phyloP scores from a whole-genome alignment of 2,113 vertebrate genomes.

The Tapirus terrestris region DNA sequence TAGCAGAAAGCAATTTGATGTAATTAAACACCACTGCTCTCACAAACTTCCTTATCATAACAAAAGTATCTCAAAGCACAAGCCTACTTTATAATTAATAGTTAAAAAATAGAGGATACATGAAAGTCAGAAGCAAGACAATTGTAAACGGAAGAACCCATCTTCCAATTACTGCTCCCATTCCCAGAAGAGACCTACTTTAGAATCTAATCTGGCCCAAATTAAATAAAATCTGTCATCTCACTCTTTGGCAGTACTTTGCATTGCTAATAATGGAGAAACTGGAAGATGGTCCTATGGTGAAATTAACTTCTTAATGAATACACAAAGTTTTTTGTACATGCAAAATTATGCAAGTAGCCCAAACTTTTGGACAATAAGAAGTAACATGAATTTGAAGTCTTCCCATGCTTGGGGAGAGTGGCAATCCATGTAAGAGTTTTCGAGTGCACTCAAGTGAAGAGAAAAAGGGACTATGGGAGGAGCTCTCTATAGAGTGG shows the following conservation, averaged over 20 bases:
- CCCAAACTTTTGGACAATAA: neutral
- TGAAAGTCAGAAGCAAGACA: slow-evolving; percentile 45
- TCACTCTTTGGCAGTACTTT: slow-evolving; percentile 32
- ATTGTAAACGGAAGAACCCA: neutral
- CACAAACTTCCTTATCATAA: slow-evolving; percentile 22
- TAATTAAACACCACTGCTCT: neutral
- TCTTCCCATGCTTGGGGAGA: neutral
- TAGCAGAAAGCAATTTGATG: neutral
- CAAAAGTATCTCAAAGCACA: neutral
- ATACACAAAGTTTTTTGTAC: neutral
- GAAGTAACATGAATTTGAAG: neutral
- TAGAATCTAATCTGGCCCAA: slow-evolving; percentile 13
- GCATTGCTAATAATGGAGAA: slow-evolving; percentile 50
- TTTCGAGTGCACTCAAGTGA: neutral
- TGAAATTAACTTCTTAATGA: slow-evolving; percentile 68
- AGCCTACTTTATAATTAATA: slow-evolving; percentile 43
- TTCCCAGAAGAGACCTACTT: slow-evolving; percentile 27
- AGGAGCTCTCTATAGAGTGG: neutral
- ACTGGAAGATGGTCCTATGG: neutral
- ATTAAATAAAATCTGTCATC: slow-evolving; percentile 57
- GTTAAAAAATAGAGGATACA: neutral
- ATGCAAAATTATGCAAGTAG: slow-evolving; percentile 16
- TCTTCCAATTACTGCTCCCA: neutral
- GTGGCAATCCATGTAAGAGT: neutral
- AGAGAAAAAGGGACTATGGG: neutral